phyloP scores from a whole-genome alignment of 2,113 vertebrate species.

The Gallinago undulata region DNA sequence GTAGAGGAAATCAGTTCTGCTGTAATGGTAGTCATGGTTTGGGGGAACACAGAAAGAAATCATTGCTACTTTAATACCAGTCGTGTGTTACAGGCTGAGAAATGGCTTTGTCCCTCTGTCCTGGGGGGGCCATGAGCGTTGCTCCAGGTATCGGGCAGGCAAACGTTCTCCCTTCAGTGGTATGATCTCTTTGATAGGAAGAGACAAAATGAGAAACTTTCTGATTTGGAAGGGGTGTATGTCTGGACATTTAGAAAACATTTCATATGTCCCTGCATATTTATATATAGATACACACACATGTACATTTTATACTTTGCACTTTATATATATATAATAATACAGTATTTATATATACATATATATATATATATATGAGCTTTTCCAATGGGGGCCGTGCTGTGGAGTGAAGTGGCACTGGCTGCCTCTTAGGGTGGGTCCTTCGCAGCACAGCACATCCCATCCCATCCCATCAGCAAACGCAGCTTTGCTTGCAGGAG shows the following conservation, averaged over 20 bases:
- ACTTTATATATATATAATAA: not conserved
- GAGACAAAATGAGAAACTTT: not conserved
- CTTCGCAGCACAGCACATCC: not conserved
- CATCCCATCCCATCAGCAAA: not conserved
- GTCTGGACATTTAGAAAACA: not conserved
- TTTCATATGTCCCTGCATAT: not conserved
- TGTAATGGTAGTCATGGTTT: not conserved
- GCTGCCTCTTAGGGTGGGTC: not conserved
- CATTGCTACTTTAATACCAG: not conserved
- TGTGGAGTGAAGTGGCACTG: fast-evolving
- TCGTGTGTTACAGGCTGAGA: not conserved
- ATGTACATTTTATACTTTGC: not conserved
- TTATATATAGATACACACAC: not conserved
- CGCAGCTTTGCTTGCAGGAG: not conserved
- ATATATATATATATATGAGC: not conserved
- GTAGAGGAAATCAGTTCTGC: not conserved
- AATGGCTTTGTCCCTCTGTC: not conserved
- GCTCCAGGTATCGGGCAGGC: not conserved
- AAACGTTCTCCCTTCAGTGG: not conserved
- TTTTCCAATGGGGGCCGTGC: not conserved
- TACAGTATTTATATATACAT: not conserved
- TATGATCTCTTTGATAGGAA: not conserved
- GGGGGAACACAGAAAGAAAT: not conserved
- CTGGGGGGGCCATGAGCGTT: fast-evolving
- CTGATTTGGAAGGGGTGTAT: not conserved